Evolutionary conservation across 2,113 vertebrate genomes (phyloP).

Genomic region (Chaenocephalus aceratus): DNA sequence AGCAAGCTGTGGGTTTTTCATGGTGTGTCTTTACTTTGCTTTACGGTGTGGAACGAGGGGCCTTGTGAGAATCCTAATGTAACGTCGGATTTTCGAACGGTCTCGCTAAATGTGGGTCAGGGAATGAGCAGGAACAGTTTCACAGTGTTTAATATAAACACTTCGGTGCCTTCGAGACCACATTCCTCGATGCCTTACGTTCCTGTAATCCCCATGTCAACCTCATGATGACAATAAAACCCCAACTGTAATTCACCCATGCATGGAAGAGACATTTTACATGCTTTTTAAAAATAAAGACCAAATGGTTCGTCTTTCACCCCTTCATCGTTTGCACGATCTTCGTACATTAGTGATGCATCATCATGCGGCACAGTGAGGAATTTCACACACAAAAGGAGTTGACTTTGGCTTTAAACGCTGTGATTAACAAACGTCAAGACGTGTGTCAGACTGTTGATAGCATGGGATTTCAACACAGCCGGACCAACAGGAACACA

Average conservation of each 20-base stretch:
- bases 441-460: constrained; percentile 39
- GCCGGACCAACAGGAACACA: constrained; percentile 32
- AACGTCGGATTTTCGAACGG: constrained; percentile 11
- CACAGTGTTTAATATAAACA: constrained; percentile 16
- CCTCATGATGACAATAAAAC: constrained; percentile 45
- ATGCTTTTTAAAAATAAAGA: constrained; percentile 28
- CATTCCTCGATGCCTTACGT: constrained; percentile 40
- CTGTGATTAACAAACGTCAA: constrained; percentile 42
- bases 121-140: constrained; percentile 14
- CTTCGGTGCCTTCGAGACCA: constrained; percentile 1
- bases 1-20: constrained; percentile 32
- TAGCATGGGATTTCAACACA: constrained; percentile 32
- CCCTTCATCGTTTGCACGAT: constrained; percentile 27
- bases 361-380: constrained; percentile 7
- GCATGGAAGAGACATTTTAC: constrained; percentile 20
- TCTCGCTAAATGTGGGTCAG: constrained; percentile 48
- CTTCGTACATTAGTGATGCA: constrained; percentile 35
- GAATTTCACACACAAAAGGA: constrained; percentile 64
- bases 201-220: constrained; percentile 28
- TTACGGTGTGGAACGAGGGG: constrained; percentile 13
- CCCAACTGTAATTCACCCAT: constrained; percentile 28
- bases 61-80: background rate
- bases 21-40: constrained; percentile 34
- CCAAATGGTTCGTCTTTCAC: constrained; percentile 4
- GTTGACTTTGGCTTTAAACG: constrained; percentile 60